phyloP scores from a whole-genome alignment of 2,797 vertebrate genomes.

The Sorex maritimensis region DNA sequence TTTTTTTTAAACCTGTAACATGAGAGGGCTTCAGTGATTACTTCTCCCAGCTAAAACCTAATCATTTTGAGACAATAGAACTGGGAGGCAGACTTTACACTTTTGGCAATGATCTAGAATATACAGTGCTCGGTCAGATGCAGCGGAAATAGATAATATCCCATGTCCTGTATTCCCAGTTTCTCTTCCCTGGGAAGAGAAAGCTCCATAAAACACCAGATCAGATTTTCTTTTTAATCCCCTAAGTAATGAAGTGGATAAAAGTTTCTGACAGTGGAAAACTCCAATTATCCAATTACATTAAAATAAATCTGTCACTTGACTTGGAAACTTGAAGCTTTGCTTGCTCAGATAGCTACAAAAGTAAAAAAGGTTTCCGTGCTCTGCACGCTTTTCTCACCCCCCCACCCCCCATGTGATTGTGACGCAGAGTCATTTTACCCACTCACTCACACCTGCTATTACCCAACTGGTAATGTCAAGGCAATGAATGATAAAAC shows the following conservation, averaged over 20 bases:
- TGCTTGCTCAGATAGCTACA: constrained; percentile 71
- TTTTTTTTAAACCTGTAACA: constrained; percentile 29
- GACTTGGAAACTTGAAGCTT: constrained; percentile 78
- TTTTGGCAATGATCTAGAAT: background rate
- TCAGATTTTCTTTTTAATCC: constrained; percentile 87
- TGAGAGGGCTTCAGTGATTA: constrained; percentile 47
- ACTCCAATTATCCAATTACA: constrained; percentile 82
- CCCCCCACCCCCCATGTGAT: constrained; percentile 52
- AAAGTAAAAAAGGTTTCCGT: constrained; percentile 72
- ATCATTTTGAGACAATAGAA: constrained; percentile 43
- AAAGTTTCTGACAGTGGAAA: constrained; percentile 88
- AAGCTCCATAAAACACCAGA: constrained; percentile 86
- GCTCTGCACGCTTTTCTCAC: constrained; percentile 55
- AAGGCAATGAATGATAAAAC: constrained; percentile 59
- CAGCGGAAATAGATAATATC: constrained; percentile 58
- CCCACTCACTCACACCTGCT: constrained; percentile 85
- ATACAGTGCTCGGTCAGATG: constrained; percentile 56
- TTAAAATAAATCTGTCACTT: constrained; percentile 84
- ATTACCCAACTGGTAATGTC: constrained; percentile 71
- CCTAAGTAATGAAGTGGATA: constrained; percentile 88
- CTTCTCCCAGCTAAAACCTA: background rate
- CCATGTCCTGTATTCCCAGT: constrained; percentile 51
- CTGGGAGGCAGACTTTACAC: constrained; percentile 42
- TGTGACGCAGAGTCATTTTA: constrained; percentile 79
- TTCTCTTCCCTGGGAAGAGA: constrained; percentile 84